Evolutionary conservation across 1,140 invertebrate species (phyloP), one percentile per base, ranked within the genome.

Genomic region (Medauroidea extradentata): DNA sequence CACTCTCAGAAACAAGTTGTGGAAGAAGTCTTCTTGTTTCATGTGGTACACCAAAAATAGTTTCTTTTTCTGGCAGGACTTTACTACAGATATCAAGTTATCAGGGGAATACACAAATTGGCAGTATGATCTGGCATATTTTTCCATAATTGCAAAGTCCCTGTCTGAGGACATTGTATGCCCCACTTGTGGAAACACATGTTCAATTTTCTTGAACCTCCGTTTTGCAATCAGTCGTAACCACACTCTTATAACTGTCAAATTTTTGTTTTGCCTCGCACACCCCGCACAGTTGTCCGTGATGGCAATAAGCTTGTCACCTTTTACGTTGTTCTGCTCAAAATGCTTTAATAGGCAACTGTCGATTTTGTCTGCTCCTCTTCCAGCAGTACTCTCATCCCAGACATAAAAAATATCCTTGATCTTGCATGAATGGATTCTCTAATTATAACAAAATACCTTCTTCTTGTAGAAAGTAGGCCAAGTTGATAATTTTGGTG

Each of bases 101-200:
- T 24, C 9, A 25, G 48, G 48, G 3, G 48, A 24, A n/a, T 21
- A 50, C 3, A 50, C 16, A 24, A 4, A 50, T 25, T 50, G 48
- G 27, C 48, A 50, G n/a, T 24, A n/a, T 5, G 14, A 5, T 25
- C 48, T 7, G 13, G 18, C 48, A 50, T 50, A 50, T 50, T 50
- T 50, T 16, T 50, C 16, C 3, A 50, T 25, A 21, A 50, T n/a
- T 23, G 5, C 48, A 53, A 69, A 70, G 53, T 63, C n/a, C n/a
- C 63, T n/a, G 66, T 49, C 51, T 69, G 66, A 44, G n/a, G 62
- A 59, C 44, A 63, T 70, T 24, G 59, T 57, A 42, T 69, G 66
- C 18, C 67, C 68, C 19, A 59, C 13, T 16, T 62, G 39, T 3
- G 66, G 62, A 53, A 65, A 68, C 5, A 21, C 24, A 11, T 67